Evolutionary conservation across 2,113 vertebrate genomes (phyloP).

Genomic region (Alexandromys fortis): DNA sequence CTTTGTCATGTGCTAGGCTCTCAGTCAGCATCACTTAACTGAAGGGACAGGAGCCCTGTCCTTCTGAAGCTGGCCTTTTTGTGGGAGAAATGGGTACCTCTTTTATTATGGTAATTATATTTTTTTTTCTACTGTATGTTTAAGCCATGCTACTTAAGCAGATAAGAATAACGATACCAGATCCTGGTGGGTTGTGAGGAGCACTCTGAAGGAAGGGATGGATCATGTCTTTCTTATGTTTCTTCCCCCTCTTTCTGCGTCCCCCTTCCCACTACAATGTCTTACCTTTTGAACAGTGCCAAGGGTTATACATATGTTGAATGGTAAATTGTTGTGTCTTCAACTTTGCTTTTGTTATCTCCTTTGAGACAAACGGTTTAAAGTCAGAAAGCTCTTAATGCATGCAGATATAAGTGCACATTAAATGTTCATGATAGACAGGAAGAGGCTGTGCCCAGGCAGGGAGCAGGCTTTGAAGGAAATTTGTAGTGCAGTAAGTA

Average conservation of each 20-base stretch:
- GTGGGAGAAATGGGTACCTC: not conserved
- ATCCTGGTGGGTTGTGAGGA: not conserved
- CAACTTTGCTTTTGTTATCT: not conserved
- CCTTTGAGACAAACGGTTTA: slow-evolving; percentile 15
- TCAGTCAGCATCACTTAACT: not conserved
- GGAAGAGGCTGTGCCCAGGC: not conserved
- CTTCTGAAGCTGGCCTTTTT: not conserved
- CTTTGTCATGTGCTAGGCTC: not conserved
- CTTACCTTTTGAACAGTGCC: slow-evolving; percentile 13
- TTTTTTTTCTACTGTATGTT: not conserved
- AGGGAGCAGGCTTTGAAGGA: not conserved
- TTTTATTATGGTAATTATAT: slow-evolving; percentile 16
- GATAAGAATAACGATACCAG: not conserved
- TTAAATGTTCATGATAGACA: not conserved
- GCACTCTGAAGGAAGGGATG: not conserved
- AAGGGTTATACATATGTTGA: not conserved
- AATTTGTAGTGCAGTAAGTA: not conserved
- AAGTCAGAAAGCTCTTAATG: slow-evolving; percentile 12
- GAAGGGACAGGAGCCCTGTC: not conserved
- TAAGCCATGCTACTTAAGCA: not conserved
- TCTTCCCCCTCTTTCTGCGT: not conserved
- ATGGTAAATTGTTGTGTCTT: not conserved
- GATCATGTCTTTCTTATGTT: not conserved
- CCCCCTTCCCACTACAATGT: not conserved
- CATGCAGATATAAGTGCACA: not conserved